Evolutionary conservation across 2,113 vertebrate species (phyloP).

Genomic region (Thinocorus orbignyianus): DNA sequence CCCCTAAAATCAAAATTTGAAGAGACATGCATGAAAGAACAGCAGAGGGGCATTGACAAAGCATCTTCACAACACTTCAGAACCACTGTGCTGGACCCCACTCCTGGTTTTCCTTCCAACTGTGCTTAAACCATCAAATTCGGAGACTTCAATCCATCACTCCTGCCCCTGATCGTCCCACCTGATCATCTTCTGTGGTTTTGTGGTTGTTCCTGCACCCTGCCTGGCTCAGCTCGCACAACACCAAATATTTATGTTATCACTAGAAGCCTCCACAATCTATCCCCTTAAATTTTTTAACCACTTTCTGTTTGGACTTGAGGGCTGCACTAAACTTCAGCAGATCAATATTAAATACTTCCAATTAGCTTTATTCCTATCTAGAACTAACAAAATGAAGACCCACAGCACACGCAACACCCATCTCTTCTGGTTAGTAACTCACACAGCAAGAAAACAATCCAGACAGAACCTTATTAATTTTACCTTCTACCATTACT

Average conservation of each 20-base stretch:
- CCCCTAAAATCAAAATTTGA: background rate
- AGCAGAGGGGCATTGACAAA: background rate
- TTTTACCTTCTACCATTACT: background rate
- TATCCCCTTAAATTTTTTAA: background rate
- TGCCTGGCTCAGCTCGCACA: background rate
- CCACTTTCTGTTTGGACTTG: background rate
- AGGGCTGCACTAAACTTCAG: background rate
- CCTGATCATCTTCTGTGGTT: background rate
- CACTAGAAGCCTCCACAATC: no score
- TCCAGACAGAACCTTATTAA: no score
- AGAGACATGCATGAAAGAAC: accelerated
- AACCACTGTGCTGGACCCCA: accelerated
- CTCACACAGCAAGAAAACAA: background rate
- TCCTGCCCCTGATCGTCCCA: background rate
- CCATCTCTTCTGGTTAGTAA: background rate
- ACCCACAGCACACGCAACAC: accelerated
- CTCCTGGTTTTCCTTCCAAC: background rate
- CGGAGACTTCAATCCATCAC: background rate
- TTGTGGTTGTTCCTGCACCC: background rate
- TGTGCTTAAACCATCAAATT: background rate
- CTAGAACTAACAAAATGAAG: background rate
- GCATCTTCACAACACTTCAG: background rate
- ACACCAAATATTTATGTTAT: no score
- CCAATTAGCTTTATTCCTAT: background rate
- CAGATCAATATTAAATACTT: background rate